Evolutionary conservation across 2,888 invertebrate genomes (phyloP).

Genomic region (Caenorhabditis parvicauda): DNA sequence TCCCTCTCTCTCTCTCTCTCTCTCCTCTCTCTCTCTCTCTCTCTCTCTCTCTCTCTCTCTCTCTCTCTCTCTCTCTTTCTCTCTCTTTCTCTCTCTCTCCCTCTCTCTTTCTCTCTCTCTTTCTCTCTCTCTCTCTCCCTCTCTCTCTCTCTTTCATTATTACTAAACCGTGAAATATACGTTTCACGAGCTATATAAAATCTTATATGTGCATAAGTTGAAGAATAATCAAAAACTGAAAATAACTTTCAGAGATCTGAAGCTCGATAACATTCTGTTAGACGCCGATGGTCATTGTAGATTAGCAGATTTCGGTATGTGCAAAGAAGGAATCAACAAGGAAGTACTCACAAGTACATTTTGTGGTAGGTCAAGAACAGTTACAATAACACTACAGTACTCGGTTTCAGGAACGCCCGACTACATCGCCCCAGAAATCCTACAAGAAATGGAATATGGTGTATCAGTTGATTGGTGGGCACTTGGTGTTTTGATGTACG

Average conservation of each 20-base stretch:
- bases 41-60: too few relatives aligned
- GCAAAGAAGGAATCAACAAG: conserved; percentile 90
- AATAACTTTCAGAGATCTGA: conserved; percentile 80
- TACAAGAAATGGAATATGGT: conserved; percentile 81
- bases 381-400: background rate
- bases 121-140: too few relatives aligned
- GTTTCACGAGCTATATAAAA: too few relatives aligned
- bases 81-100: too few relatives aligned
- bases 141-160: too few relatives aligned
- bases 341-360: conserved; percentile 90
- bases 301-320: conserved; percentile 79
- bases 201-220: too few relatives aligned
- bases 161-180: too few relatives aligned
- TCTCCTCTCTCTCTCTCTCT: too few relatives aligned
- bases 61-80: background rate
- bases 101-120: too few relatives aligned
- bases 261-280: conserved; percentile 93
- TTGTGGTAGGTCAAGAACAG: conserved; percentile 77
- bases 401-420: conserved; percentile 68
- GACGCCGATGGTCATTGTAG: conserved; percentile 71
- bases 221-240: background rate
- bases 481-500: conserved; percentile 82
- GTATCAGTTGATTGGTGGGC: conserved; percentile 79
- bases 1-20: too few relatives aligned
- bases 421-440: conserved; percentile 90